These are phyloP conservation scores for Netelia inedita DNA, from an alignment of 2,888 invertebrate genomes.

Conservation along the genomic window DNA sequence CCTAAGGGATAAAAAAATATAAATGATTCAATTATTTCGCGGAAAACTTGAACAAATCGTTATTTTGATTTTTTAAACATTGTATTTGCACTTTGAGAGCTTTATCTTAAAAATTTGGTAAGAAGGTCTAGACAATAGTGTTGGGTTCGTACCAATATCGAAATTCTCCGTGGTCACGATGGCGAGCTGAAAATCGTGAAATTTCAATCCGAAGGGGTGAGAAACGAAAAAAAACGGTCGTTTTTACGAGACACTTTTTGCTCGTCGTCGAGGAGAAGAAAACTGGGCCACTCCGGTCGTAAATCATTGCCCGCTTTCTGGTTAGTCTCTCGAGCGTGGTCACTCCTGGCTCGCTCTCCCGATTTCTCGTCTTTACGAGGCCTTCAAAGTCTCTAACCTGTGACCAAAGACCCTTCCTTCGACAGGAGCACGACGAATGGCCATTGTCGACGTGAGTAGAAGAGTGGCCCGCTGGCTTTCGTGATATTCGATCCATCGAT, in stretches of 20 bases:
- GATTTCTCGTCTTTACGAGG: slow-evolving; percentile 54
- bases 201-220: neutral
- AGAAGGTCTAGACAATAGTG: too few species aligned
- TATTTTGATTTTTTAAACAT: too few species aligned
- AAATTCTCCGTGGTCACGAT: too few species aligned
- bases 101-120: too few species aligned
- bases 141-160: too few species aligned
- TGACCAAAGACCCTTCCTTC: slow-evolving; percentile 58
- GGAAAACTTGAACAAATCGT: too few species aligned
- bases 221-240: slow-evolving; percentile 29
- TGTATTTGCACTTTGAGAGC: too few species aligned
- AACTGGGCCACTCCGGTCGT: slow-evolving; percentile 68
- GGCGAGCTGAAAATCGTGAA: neutral
- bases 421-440: slow-evolving; percentile 68
- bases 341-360: slow-evolving; percentile 51
- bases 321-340: slow-evolving; percentile 65
- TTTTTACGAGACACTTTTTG: slow-evolving; percentile 30
- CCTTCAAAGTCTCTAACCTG: slow-evolving; percentile 62
- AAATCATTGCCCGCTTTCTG: slow-evolving; percentile 72
- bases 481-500: slow-evolving; percentile 61
- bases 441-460: slow-evolving; percentile 66
- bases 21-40: too few species aligned
- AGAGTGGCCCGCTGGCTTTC: slow-evolving; percentile 63
- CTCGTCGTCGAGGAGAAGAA: slow-evolving; percentile 49
- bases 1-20: too few species aligned